phyloP scores from a whole-genome alignment of 2,797 vertebrate species.

The Danionella dracula region DNA sequence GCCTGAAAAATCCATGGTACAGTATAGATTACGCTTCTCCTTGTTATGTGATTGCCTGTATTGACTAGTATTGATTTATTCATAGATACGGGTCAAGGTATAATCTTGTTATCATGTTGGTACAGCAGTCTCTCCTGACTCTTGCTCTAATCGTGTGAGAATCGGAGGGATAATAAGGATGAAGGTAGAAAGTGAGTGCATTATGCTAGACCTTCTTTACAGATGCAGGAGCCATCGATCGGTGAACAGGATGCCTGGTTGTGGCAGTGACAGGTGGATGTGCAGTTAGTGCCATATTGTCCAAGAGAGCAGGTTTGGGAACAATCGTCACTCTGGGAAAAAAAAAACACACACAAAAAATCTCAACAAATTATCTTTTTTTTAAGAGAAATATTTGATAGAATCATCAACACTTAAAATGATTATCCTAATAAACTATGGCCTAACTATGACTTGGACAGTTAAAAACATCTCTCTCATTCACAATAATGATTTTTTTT shows the following conservation, averaged over 20 bases:
- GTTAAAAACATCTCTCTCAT: no score
- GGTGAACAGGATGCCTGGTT: constrained; percentile 84
- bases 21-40: constrained; percentile 30
- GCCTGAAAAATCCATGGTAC: constrained; percentile 23
- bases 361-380: no score
- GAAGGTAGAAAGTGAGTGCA: not conserved
- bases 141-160: not conserved
- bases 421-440: no score
- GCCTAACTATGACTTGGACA: no score
- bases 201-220: constrained; percentile 82
- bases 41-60: not conserved
- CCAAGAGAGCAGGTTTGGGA: constrained; percentile 75
- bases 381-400: no score
- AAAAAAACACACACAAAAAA: not conserved
- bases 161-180: not conserved
- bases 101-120: constrained; percentile 21
- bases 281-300: constrained; percentile 86
- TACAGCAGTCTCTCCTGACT: constrained; percentile 1
- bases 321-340: constrained; percentile 92
- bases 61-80: constrained; percentile 31
- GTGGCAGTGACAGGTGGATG: constrained; percentile 82
- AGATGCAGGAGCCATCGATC: constrained; percentile 86
- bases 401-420: no score
- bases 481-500: no score
- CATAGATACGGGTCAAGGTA: constrained; percentile 17